These are phyloP conservation scores for Catostomus latipinnis DNA, from an alignment of 2,797 vertebrate species.

Conservation along the genomic window DNA sequence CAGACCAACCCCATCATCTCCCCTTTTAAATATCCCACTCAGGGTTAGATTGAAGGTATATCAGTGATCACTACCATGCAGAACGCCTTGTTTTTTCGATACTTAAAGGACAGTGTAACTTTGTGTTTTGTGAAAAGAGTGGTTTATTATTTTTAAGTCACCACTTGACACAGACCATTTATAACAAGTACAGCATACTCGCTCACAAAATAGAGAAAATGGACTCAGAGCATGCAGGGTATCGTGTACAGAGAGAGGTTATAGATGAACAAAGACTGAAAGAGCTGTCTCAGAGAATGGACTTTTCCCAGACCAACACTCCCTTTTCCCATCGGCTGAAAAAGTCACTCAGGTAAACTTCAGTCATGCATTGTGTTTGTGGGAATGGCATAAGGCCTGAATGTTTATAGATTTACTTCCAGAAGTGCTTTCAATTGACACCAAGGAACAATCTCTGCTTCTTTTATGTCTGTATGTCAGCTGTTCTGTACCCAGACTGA, in stretches of 20 bases:
- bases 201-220: slow-evolving; percentile 29
- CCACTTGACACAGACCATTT: background rate
- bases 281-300: slow-evolving; percentile 76
- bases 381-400: background rate
- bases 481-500: slow-evolving; percentile 81
- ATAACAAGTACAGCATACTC: background rate
- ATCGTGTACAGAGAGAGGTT: slow-evolving; percentile 76
- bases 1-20: slow-evolving; percentile 9
- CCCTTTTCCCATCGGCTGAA: slow-evolving; percentile 69
- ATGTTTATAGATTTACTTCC: background rate
- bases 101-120: background rate
- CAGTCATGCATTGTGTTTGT: background rate
- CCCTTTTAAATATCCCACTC: slow-evolving; percentile 38
- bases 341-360: slow-evolving; percentile 75
- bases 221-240: slow-evolving; percentile 60
- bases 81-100: background rate
- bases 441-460: background rate
- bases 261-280: slow-evolving; percentile 87
- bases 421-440: background rate
- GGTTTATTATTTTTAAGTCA: background rate
- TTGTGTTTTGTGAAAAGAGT: too few species aligned
- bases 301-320: slow-evolving; percentile 54
- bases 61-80: background rate
- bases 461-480: slow-evolving; percentile 63
- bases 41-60: slow-evolving; percentile 3